Percentiles rank a stretch among this genome's conserved stretches.
phyloP scores from a whole-genome alignment of 2,113 vertebrate genomes.

The Chinchilla lanigera region DNA sequence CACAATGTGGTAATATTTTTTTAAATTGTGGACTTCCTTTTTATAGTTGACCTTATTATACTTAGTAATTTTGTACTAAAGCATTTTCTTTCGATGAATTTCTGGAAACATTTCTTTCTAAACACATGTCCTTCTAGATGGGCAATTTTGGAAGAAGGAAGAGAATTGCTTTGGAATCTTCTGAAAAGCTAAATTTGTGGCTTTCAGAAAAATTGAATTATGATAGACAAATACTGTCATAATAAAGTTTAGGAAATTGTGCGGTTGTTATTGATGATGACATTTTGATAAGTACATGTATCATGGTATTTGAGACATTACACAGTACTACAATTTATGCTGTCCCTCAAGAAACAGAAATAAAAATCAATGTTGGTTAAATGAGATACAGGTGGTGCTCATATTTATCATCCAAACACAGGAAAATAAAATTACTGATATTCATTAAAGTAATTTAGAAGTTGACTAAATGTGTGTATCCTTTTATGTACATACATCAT shows the following conservation, averaged over 20 bases:
- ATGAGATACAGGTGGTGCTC: not conserved
- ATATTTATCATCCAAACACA: not conserved
- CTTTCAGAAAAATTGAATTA: not conserved
- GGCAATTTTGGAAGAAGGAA: not conserved
- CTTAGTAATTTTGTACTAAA: not conserved
- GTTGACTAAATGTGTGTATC: not conserved
- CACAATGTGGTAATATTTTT: not conserved
- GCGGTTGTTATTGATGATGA: not conserved
- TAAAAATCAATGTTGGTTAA: not conserved
- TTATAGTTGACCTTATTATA: not conserved
- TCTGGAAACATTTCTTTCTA: not conserved
- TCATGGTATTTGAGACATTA: not conserved
- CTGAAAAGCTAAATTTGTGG: not conserved
- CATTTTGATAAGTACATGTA: not conserved
- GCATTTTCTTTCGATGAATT: not conserved
- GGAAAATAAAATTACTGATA: not conserved
- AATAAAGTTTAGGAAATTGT: not conserved
- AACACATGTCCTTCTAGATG: not conserved
- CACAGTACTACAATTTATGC: not conserved
- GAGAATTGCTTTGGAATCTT: not conserved
- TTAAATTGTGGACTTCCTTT: not conserved
- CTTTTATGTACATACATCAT: not conserved
- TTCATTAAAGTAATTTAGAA: conserved; percentile 17
- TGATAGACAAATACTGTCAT: not conserved
- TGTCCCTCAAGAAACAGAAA: not conserved